phyloP scores from a whole-genome alignment of 2,888 invertebrate genomes.

The Noctua comes region DNA sequence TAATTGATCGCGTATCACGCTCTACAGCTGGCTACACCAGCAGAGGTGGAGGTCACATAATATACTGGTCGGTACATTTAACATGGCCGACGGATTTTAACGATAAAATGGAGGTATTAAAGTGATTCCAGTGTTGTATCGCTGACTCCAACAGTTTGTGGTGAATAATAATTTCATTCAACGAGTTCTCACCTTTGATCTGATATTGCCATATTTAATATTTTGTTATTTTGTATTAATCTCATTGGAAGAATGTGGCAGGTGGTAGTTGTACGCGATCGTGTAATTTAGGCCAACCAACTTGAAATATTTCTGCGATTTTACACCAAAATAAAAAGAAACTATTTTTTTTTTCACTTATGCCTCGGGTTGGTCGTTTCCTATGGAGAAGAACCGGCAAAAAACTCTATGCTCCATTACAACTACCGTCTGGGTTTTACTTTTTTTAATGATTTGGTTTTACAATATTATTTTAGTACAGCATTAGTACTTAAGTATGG shows the following conservation, averaged over 20 bases:
- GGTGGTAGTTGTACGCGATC: neutral
- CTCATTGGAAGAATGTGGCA: slow-evolving; percentile 27
- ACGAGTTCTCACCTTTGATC: slow-evolving; percentile 45
- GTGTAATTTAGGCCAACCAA: slow-evolving; percentile 21
- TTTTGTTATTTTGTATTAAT: slow-evolving; percentile 41
- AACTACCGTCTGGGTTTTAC: too few species aligned
- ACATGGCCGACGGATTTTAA: slow-evolving; percentile 45
- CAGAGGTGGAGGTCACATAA: slow-evolving; percentile 44
- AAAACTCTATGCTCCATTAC: too few species aligned
- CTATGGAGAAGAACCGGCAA: too few species aligned
- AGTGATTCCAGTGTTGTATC: slow-evolving; percentile 41
- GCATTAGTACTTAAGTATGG: too few species aligned
- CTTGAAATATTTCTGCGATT: slow-evolving; percentile 12
- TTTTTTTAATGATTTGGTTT: too few species aligned
- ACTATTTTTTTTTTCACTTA: too few species aligned
- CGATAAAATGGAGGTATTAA: slow-evolving; percentile 63
- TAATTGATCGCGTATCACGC: slow-evolving; percentile 60
- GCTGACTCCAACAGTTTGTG: slow-evolving; percentile 19
- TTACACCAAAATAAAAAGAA: neutral
- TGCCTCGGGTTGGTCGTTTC: too few species aligned
- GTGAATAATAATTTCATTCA: slow-evolving; percentile 61
- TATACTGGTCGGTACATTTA: slow-evolving; percentile 38
- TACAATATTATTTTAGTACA: too few species aligned
- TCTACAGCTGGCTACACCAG: slow-evolving; percentile 29
- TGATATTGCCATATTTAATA: slow-evolving; percentile 46